Evolutionary conservation across 2,888 invertebrate genomes (phyloP).

Genomic region (Drosophila tanythrix): DNA sequence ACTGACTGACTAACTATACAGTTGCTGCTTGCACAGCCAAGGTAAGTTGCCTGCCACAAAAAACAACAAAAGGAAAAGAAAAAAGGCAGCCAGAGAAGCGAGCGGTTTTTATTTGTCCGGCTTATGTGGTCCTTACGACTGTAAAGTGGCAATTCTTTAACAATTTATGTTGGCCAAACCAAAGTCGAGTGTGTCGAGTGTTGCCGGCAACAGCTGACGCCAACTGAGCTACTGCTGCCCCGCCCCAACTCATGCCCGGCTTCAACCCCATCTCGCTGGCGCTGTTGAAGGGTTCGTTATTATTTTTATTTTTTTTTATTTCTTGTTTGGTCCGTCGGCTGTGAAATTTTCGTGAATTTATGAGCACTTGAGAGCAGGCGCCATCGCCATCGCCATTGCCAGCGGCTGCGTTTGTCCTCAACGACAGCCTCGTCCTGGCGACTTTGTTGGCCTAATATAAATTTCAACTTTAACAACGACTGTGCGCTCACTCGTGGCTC

Average conservation of each 20-base stretch:
- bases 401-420: constrained; percentile 54
- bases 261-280: neutral
- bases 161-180: constrained; percentile 80
- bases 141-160: constrained; percentile 82
- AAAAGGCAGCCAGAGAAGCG: constrained; percentile 13
- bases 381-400: constrained; percentile 56
- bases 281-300: constrained; percentile 52
- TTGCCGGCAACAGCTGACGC: constrained; percentile 70
- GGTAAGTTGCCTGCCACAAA: constrained; percentile 25
- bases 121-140: constrained; percentile 78
- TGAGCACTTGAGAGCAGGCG: constrained; percentile 81
- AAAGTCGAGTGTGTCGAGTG: constrained; percentile 58
- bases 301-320: constrained; percentile 61
- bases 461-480: constrained; percentile 70
- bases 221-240: constrained; percentile 27
- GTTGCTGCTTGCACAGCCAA: constrained; percentile 11
- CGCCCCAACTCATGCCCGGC: neutral
- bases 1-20: constrained; percentile 13
- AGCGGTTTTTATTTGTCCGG: constrained; percentile 71
- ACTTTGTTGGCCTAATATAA: constrained; percentile 80
- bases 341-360: constrained; percentile 82
- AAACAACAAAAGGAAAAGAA: neutral
- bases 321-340: constrained; percentile 73
- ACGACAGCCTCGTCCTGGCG: constrained; percentile 45
- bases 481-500: constrained; percentile 4